Percentiles rank a stretch among this genome's conserved stretches.
Evolutionary conservation across 1,140 invertebrate genomes (phyloP).

Genomic region (Drosophila kikkawai): DNA sequence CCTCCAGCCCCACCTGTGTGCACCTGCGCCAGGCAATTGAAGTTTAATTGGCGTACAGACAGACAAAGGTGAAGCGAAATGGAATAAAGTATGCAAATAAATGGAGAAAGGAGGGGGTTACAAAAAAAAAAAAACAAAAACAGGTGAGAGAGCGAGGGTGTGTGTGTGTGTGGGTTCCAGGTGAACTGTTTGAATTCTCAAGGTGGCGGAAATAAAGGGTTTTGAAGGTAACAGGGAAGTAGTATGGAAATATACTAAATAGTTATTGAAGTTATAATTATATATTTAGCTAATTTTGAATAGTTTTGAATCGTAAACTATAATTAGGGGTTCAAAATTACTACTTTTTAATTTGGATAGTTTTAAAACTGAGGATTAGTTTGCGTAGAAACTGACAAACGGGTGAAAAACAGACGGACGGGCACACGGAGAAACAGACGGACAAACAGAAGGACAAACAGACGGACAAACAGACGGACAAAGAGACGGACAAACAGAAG

Average conservation of each 20-base stretch:
- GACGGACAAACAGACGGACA: no score
- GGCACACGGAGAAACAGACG: no score
- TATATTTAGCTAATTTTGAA: no score
- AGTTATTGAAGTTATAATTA: background rate
- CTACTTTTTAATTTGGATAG: no score
- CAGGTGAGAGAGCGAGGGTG: background rate
- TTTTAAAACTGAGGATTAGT: no score
- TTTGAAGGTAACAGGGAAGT: no score
- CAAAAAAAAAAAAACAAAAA: background rate
- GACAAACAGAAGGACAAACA: no score
- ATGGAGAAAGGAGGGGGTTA: background rate
- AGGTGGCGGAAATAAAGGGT: background rate
- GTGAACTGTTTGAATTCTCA: background rate
- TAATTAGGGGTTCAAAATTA: no score
- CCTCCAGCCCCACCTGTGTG: background rate
- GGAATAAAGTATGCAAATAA: conserved; percentile 30
- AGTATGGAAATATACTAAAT: background rate
- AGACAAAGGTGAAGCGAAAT: conserved; percentile 52
- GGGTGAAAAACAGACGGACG: no score
- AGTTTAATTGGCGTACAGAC: conserved; percentile 69
- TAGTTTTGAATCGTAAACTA: no score
- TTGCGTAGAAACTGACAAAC: no score
- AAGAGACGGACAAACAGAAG: no score
- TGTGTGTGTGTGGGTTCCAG: background rate
- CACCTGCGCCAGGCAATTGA: conserved; percentile 60